Conservation (phyloP, 2,888 invertebrate genomes). For the Hemithea aestivaria region DNA sequence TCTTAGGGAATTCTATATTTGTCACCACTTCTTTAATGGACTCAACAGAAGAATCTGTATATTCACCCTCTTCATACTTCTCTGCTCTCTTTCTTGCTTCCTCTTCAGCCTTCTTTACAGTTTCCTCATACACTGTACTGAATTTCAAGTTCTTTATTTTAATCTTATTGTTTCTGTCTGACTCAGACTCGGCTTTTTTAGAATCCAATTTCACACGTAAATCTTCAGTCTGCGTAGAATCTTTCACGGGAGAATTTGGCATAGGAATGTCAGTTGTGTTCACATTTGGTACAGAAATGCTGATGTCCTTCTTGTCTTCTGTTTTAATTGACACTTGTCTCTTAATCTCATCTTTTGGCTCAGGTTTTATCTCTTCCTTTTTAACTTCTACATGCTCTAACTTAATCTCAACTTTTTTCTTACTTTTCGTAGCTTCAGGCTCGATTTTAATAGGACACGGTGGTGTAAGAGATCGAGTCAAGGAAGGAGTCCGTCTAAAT, state of each 20-base stretch:
- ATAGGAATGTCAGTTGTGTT: constrained; percentile 60
- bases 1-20: constrained; percentile 67
- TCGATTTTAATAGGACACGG: constrained; percentile 44
- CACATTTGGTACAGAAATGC: constrained; percentile 29
- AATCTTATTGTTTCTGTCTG: constrained; percentile 78
- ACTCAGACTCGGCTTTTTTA: constrained; percentile 42
- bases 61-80: constrained; percentile 82
- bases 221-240: constrained; percentile 39
- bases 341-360: constrained; percentile 31
- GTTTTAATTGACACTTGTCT: constrained; percentile 37
- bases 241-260: constrained; percentile 60
- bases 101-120: constrained; percentile 82
- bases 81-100: constrained; percentile 80
- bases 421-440: constrained; percentile 31
- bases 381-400: constrained; percentile 31
- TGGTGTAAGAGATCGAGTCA: too few relatives aligned
- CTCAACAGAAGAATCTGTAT: constrained; percentile 69
- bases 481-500: constrained; percentile 21
- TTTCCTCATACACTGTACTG: constrained; percentile 82
- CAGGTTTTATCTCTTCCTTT: constrained; percentile 35
- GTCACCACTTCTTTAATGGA: constrained; percentile 55
- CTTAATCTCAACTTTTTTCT: constrained; percentile 19
- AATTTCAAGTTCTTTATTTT: constrained; percentile 84
- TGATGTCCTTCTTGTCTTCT: constrained; percentile 32
- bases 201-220: constrained; percentile 39